Conservation (phyloP, 2,113 vertebrate genomes). For the Centropus unirufus region DNA sequence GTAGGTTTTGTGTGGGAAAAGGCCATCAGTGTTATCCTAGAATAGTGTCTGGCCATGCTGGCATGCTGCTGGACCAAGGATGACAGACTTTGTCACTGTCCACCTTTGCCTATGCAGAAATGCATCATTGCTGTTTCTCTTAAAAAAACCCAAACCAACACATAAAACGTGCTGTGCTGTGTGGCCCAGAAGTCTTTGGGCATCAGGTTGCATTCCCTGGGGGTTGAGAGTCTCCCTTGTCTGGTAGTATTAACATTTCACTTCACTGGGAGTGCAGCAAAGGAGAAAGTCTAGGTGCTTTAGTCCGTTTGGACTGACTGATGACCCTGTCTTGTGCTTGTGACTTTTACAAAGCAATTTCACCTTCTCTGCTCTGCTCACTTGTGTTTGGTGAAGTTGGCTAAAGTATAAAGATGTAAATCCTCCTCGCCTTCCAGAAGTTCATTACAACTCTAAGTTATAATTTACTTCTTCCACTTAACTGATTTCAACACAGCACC, state of each 20-base stretch:
- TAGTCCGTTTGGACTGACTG: neutral
- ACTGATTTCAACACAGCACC: neutral
- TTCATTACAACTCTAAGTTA: neutral
- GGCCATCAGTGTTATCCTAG: neutral
- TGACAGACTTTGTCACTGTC: neutral
- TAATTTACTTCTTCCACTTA: neutral
- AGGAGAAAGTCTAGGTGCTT: neutral
- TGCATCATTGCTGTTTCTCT: neutral
- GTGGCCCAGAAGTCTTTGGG: neutral
- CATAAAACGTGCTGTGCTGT: accelerated
- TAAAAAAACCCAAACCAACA: neutral
- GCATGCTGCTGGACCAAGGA: neutral
- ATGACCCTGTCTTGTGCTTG: neutral
- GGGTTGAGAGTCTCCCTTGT: neutral
- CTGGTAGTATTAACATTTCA: neutral
- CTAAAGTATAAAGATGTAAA: neutral
- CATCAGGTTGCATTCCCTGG: neutral
- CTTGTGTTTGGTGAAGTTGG: neutral
- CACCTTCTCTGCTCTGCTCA: neutral
- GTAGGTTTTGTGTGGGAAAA: neutral
- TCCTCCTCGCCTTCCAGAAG: neutral
- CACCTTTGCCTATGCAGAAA: neutral
- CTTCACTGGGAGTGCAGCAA: neutral
- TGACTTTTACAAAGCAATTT: neutral
- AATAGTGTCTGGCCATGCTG: neutral